Evolutionary conservation across 2,888 invertebrate species (phyloP).

Genomic region (Polylopha cassiicola): DNA sequence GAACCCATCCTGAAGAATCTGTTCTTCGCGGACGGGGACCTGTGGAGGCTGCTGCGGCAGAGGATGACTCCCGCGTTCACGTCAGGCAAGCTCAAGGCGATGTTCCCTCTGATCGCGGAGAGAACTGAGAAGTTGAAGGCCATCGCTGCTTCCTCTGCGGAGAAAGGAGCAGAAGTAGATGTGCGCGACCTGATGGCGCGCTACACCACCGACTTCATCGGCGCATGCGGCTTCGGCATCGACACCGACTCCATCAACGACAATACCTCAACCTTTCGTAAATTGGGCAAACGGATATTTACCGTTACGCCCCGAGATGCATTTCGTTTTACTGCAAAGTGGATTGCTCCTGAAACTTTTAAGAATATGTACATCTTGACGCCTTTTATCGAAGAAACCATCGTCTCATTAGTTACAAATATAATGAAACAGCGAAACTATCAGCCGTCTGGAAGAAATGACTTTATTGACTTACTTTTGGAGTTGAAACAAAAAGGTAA

Average conservation of each 20-base stretch:
- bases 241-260: slow-evolving; percentile 35
- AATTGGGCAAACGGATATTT: slow-evolving; percentile 31
- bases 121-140: slow-evolving; percentile 31
- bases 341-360: slow-evolving; percentile 29
- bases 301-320: slow-evolving; percentile 19
- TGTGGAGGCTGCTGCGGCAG: slow-evolving; percentile 41
- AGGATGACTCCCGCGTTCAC: slow-evolving; percentile 41
- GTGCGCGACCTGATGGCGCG: slow-evolving; percentile 38
- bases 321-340: slow-evolving; percentile 28
- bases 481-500: slow-evolving; percentile 39
- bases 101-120: slow-evolving; percentile 38
- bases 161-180: slow-evolving; percentile 29
- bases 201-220: slow-evolving; percentile 41
- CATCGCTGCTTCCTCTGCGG: slow-evolving; percentile 28
- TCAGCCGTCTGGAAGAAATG: slow-evolving; percentile 34
- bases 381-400: slow-evolving; percentile 29
- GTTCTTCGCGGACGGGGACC: slow-evolving; percentile 38
- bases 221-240: slow-evolving; percentile 40
- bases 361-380: slow-evolving; percentile 26
- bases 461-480: slow-evolving; percentile 43
- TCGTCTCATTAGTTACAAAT: slow-evolving; percentile 28
- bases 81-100: slow-evolving; percentile 37
- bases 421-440: slow-evolving; percentile 35
- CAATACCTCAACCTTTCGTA: slow-evolving; percentile 35
- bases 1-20: slow-evolving; percentile 37